Evolutionary conservation across 2,888 invertebrate genomes (phyloP), one percentile per base, ranked within the genome.

Genomic region (Nudaria mundana): DNA sequence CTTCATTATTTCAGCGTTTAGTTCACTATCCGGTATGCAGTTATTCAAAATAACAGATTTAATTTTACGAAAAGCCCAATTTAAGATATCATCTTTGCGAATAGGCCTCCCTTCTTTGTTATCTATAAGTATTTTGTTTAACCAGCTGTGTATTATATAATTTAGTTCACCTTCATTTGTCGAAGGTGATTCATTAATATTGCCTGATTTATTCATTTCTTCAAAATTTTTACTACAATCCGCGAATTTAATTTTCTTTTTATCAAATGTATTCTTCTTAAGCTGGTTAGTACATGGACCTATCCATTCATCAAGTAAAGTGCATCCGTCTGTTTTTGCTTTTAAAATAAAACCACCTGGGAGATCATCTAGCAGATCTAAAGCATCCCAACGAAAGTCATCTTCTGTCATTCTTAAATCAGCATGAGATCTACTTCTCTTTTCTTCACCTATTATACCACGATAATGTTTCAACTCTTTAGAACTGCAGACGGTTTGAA

Each of bases 381-480:
- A 8, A n/a, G 50, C 38, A 66, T 55, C 44, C 61, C 63, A 33
- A 52, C 54, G 39, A 54, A 56, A 1, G 54, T 44, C 24, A 15
- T 57, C 52, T 40, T 56, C 39, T 0, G 52, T 44, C 1, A 53
- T 26, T 32, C 24, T 53, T 60, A 13, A 75, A 22, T 69, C 62
- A 34, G 69, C 76, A 43, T 76, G 63, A 1, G 75, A 80, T 42
- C 62, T 74, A 10, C 52, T 71, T 47, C 52, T 72, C 18, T 63
- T 70, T 14, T 45, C 18, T 30, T 46, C 23, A 33, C 41, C 41
- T 24, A 30, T 6, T 6, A 33, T 34, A n/a, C 35, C 28, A 6
- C 36, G 41, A 11, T 39, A 40, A 4, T 37, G 43, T 4, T 42
- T 32, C 15, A 61, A 30, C 12, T 66, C 62, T 5, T 62, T 45